Conservation (phyloP, 2,888 invertebrate species). For the Eubasilissa splendida region DNA sequence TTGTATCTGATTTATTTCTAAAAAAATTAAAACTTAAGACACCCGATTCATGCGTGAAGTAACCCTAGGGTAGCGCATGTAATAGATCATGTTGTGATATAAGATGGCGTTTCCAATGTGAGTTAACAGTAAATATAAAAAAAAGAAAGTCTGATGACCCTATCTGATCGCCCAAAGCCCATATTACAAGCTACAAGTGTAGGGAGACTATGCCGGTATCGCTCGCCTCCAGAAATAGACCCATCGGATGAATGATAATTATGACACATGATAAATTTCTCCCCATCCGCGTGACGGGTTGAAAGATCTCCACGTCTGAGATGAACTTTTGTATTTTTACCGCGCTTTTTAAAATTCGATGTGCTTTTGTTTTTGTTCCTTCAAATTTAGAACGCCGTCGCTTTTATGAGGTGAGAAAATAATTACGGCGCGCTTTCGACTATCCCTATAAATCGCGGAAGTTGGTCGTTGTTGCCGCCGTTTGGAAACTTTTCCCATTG, state of each 20-base stretch:
- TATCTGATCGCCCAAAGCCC: neutral
- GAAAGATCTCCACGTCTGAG: slow-evolving; percentile 42
- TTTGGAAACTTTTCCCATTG: too few species aligned
- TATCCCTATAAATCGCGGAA: too few species aligned
- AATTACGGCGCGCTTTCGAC: too few species aligned
- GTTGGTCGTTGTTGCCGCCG: too few species aligned
- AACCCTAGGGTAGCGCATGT: too few species aligned
- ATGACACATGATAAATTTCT: slow-evolving; percentile 50
- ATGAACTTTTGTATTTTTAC: slow-evolving; percentile 33
- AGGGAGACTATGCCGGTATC: neutral
- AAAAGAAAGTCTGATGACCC: neutral
- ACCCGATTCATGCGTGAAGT: too few species aligned
- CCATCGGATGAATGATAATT: slow-evolving; percentile 47
- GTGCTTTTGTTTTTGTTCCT: slow-evolving; percentile 17
- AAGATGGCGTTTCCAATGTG: too few species aligned
- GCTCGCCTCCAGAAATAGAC: slow-evolving; percentile 47
- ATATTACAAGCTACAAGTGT: slow-evolving; percentile 28
- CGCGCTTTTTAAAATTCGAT: neutral
- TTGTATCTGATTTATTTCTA: too few species aligned
- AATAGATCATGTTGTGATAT: too few species aligned
- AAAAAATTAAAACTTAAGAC: too few species aligned
- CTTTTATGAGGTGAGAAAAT: slow-evolving; percentile 1
- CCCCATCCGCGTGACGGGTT: slow-evolving; percentile 37
- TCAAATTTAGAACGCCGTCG: neutral
- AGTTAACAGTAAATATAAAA: too few species aligned